Evolutionary conservation across 1,140 invertebrate genomes (phyloP), one percentile per base, ranked within the genome.

Genomic region (Drosophila melanica): DNA sequence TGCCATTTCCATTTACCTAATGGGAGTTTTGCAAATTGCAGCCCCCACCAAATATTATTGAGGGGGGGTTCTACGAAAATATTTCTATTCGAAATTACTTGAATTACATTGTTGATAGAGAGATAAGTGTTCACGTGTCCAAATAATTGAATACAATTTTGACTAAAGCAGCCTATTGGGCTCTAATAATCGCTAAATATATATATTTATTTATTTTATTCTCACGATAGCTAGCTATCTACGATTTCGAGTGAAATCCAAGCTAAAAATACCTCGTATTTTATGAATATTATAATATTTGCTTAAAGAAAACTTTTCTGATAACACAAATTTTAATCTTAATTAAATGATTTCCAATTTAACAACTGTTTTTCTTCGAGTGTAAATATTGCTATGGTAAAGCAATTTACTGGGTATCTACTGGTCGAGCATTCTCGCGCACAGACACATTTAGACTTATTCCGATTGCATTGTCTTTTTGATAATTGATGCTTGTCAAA

Each of bases 121-220:
- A 47, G 44, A 47, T 48, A 48, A 23, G 20, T 48, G 20, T 23
- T 23, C 23, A 27, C 45, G 45, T 48, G 20, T 20, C 45, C 11
- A 48, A 48, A 48, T 48, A n/a, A 48, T 27, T 12, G 4, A 48
- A 12, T 48, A 7, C 6, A 41, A 41, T 41, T n/a, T 3, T 39
- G 11, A n/a, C 10, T 39, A 39, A 39, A 6, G 11, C 37, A 12
- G 35, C 35, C 4, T 37, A 11, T 6, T n/a, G 11, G 39, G 39
- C n/a, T 14, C 39, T 41, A 6, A 41, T 41, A 41, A 41, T 41
- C 39, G 39, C 45, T 48, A 27, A 27, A 48, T 27, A 48, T 48
- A 16, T 50, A 35, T 9, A 55, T 41, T 3, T 42, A 16, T n/a
- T 27, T 20, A 57, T 57, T 57, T 30, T 16, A 57, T 42, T 41